Evolutionary conservation across 1,140 invertebrate species (phyloP).

Genomic region (Chlorops oryzae): DNA sequence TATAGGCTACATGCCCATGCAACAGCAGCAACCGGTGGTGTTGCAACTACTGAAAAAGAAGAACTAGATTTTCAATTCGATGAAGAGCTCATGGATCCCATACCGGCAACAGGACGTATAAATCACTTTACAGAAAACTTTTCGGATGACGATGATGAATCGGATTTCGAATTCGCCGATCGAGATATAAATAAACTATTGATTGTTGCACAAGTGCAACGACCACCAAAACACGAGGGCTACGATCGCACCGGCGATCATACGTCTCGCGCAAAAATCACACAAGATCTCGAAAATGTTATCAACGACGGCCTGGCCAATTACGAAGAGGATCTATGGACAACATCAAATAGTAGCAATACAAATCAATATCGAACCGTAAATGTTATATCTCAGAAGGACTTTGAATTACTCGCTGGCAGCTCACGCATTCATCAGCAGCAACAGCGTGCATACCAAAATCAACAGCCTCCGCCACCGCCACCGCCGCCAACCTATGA

Average conservation of each 20-base stretch:
- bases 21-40: slow-evolving; percentile 28
- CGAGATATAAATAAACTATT: slow-evolving; percentile 89
- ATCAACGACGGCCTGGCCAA: slow-evolving; percentile 93
- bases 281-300: slow-evolving; percentile 84
- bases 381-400: slow-evolving; percentile 82
- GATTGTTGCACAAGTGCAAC: slow-evolving; percentile 83
- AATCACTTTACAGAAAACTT: slow-evolving; percentile 74
- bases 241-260: slow-evolving; percentile 83
- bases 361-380: slow-evolving; percentile 72
- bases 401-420: slow-evolving; percentile 75
- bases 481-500: slow-evolving; percentile 51
- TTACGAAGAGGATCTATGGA: slow-evolving; percentile 90
- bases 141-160: slow-evolving; percentile 73
- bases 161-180: slow-evolving; percentile 85
- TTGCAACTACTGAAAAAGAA: slow-evolving; percentile 60
- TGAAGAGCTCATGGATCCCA: slow-evolving; percentile 77
- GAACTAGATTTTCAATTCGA: slow-evolving; percentile 97
- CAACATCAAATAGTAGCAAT: slow-evolving; percentile 43
- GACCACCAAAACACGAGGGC: slow-evolving; percentile 75
- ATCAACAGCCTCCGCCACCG: slow-evolving; percentile 70
- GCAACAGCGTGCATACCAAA: slow-evolving; percentile 51
- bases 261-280: slow-evolving; percentile 81
- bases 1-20: background rate
- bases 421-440: slow-evolving; percentile 53
- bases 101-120: slow-evolving; percentile 60